These are phyloP conservation scores for Eubasilissa splendida DNA, from an alignment of 2,888 invertebrate genomes.

Conservation along the genomic window DNA sequence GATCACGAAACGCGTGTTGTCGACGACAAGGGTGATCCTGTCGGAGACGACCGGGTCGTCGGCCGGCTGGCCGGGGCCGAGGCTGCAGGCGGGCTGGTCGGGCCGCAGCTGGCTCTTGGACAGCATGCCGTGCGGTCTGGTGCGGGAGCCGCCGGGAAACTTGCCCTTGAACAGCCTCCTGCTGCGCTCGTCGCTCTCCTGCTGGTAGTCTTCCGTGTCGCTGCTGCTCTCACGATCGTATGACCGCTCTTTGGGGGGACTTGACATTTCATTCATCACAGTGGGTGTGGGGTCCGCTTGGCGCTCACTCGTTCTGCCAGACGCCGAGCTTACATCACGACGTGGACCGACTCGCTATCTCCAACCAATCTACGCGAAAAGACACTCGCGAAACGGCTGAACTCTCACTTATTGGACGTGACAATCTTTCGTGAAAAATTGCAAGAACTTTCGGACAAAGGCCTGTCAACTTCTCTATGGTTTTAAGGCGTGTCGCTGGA, in stretches of 20 bases:
- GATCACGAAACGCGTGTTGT: conserved; percentile 94
- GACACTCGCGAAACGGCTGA: not conserved
- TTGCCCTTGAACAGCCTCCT: conserved; percentile 45
- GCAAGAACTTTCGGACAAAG: conserved; percentile 39
- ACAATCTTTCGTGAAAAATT: conserved; percentile 37
- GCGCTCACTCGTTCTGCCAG: conserved; percentile 11
- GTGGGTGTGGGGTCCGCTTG: not conserved
- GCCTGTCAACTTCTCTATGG: conserved; percentile 43
- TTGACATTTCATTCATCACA: conserved; percentile 54
- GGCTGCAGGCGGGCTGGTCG: conserved; percentile 47
- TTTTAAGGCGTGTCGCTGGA: not conserved
- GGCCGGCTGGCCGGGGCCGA: conserved; percentile 14
- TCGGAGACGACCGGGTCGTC: conserved; percentile 60
- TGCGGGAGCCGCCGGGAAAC: conserved; percentile 37
- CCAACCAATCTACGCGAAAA: conserved; percentile 1
- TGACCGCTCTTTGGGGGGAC: conserved; percentile 50
- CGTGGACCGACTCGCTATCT: conserved; percentile 4
- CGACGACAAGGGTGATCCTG: conserved; percentile 83
- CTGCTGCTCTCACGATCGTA: conserved; percentile 57
- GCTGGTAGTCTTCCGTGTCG: conserved; percentile 56
- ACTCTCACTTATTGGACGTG: conserved; percentile 36
- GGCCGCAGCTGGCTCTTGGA: conserved; percentile 40
- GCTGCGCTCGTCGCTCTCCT: conserved; percentile 45
- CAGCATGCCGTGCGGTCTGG: conserved; percentile 32
- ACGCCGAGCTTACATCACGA: conserved; percentile 46